Base-by-base conservation (phyloP, 2,797 vertebrate species). In the Aratinga solstitialis region DNA sequence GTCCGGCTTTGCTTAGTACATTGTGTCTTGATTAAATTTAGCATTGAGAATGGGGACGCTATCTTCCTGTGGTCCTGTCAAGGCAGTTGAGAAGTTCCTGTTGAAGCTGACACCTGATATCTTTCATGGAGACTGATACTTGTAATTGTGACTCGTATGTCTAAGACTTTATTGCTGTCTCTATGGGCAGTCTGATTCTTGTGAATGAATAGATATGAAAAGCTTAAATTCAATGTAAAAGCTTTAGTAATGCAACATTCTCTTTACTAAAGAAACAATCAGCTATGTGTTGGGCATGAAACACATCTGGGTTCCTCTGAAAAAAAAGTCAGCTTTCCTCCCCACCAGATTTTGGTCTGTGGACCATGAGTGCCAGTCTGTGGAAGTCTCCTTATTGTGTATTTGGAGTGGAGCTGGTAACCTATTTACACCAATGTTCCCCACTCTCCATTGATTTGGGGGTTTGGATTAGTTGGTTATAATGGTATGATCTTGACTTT, bases 1-100 rank as follows among this genome's bases (percentile, higher is more conserved):
- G 47, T 43, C 43, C 13, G 63, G 65, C 38, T 75, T 96, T 94
- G 50, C 40, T 29, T 56, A 80, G 69, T 78, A 89, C 50, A 45
- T 61, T 81, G 63, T 48, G 56, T 85, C 80, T 86, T 88, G 88
- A 95, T 88, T 82, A 89, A 84, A 94, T 90, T 66, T 73, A 89
- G 66, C 61, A 45, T n/a, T 78, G 51, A 32, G 81, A 83, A 40
- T 61, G 73, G 40, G 81, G 84, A 94, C 72, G 50, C 54, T 66
- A 22, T 89, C 83, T 93, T 91, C 84, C 51, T 74, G 59, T 4
- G 1, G 36, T 65, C 38, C n/a, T 85, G 34, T 94, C 91, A 83
- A 94, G 48, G 94, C 38, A 87, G 42, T 51, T 87, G 92, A 92
- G 63, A 83, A 87, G 84, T 91, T 88, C 92, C 51, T 4, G 2